Evolutionary conservation across 2,888 invertebrate species (phyloP).

Genomic region (Lymantria monacha): DNA sequence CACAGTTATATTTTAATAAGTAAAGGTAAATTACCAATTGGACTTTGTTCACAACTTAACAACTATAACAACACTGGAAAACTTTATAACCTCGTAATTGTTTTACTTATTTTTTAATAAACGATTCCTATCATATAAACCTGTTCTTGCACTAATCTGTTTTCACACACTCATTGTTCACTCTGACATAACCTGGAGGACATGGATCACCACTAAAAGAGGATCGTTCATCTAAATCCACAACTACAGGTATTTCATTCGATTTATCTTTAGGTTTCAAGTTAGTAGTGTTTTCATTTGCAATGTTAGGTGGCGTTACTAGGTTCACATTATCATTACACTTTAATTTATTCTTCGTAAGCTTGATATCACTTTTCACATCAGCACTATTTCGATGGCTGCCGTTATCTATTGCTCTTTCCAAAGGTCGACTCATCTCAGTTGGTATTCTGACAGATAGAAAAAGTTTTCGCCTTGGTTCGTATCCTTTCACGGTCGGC

Average conservation of each 20-base stretch:
- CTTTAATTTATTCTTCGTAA: constrained; percentile 1
- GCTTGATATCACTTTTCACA: constrained; percentile 1
- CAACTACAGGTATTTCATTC: constrained; percentile 25
- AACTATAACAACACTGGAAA: too few species aligned
- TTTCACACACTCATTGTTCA: constrained; percentile 52
- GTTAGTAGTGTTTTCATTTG: constrained; percentile 22
- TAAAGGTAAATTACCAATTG: too few species aligned
- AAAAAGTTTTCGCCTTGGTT: constrained; percentile 29
- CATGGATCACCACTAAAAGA: constrained; percentile 56
- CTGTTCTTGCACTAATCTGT: constrained; percentile 4
- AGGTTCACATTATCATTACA: constrained; percentile 5
- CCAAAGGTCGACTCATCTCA: constrained; percentile 18
- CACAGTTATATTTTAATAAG: too few species aligned
- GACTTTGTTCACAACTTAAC: too few species aligned
- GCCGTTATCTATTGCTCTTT: constrained; percentile 12
- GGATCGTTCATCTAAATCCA: constrained; percentile 47
- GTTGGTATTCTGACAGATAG: constrained; percentile 18
- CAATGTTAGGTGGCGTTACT: constrained; percentile 6
- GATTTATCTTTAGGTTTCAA: constrained; percentile 14
- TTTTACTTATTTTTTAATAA: background rate
- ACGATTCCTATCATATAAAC: background rate
- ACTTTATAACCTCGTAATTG: background rate
- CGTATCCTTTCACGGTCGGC: constrained; percentile 23
- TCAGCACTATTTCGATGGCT: constrained; percentile 3
- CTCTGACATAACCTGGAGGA: constrained; percentile 46